Evolutionary conservation across 2,888 invertebrate genomes (phyloP).

Genomic region (Lamellibrachia columna): DNA sequence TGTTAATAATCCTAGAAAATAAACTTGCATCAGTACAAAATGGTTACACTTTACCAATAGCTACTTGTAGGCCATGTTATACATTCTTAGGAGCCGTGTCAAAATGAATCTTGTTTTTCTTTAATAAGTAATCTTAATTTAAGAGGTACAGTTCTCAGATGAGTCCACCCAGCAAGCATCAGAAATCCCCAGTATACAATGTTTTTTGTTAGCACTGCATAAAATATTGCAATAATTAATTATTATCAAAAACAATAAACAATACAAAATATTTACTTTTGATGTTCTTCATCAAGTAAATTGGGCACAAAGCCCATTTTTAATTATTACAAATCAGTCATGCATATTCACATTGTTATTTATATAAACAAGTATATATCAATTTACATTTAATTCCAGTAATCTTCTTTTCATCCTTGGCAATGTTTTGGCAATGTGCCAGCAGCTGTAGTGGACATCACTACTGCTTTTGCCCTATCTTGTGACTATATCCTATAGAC

Average conservation of each 20-base stretch:
- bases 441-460: neutral
- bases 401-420: neutral
- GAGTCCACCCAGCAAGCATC: neutral
- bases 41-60: neutral
- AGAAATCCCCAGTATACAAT: neutral
- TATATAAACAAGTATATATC: neutral
- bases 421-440: neutral
- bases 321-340: neutral
- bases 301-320: neutral
- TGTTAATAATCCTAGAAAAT: neutral
- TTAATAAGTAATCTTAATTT: neutral
- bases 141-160: neutral
- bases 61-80: neutral
- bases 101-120: neutral
- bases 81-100: neutral
- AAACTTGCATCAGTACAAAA: neutral
- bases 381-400: neutral
- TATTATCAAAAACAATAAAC: neutral
- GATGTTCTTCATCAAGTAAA: no score
- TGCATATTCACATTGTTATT: no score
- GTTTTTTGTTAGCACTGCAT: no score
- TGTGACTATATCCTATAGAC: neutral
- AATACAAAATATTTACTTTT: no score
- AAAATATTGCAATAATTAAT: neutral
- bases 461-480: neutral